Evolutionary conservation across 2,113 vertebrate species (phyloP).

Genomic region (Myotis davidii): DNA sequence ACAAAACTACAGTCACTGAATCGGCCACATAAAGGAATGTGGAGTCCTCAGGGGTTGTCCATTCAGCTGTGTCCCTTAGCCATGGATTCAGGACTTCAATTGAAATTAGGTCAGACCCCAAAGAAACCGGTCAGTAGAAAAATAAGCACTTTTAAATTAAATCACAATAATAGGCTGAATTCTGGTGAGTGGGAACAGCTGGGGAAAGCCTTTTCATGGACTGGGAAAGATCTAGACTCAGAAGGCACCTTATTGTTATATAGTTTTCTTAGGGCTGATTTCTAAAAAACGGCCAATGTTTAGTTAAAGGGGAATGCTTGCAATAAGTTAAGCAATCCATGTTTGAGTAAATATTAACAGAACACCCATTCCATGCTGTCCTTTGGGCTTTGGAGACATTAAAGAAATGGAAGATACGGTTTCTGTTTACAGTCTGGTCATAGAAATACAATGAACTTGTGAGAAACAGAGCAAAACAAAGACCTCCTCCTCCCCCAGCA

Average conservation of each 20-base stretch:
- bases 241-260: neutral
- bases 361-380: neutral
- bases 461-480: neutral
- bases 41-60: neutral
- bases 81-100: neutral
- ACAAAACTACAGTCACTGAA: neutral
- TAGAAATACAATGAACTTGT: neutral
- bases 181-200: neutral
- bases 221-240: neutral
- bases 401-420: neutral
- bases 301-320: slow-evolving; percentile 39
- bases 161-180: neutral
- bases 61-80: neutral
- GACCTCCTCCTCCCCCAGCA: neutral
- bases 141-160: slow-evolving; percentile 30
- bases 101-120: slow-evolving; percentile 61
- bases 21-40: neutral
- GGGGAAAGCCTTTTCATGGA: slow-evolving; percentile 25
- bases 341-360: neutral
- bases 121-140: slow-evolving; percentile 46
- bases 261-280: slow-evolving; percentile 14
- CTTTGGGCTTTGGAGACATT: neutral
- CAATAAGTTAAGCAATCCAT: neutral
- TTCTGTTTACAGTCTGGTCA: neutral
- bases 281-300: neutral